Base-by-base conservation (phyloP, 2,888 invertebrate genomes). In the Erebia ligea region DNA sequence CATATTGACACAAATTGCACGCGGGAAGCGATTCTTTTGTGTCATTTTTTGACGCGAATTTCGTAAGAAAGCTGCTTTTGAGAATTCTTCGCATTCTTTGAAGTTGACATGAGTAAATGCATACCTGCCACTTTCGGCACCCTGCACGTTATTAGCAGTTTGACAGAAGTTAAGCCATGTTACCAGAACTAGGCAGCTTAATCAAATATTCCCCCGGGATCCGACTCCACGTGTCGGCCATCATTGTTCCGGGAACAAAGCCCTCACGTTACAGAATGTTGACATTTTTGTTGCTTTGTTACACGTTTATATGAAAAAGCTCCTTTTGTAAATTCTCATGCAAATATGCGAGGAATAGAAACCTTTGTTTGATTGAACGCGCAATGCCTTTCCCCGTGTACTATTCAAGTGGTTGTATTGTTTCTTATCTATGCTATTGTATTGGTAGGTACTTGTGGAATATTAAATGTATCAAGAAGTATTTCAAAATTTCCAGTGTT, bases 271-370 rank as follows among this genome's bases (percentile, higher is more conserved):
- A 82, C 82, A 84, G 48, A 19, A 62, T 88, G 89, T 89, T 87
- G 86, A 86, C 87, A 87, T 89, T 89, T 90, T 88, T 88, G 88
- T 88, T 84, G 86, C 85, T 81, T 84, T 81, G 84, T 85, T 83
- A 82, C 79, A 80, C 84, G 84, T 88, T 88, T 90, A 88, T 90
- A 82, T 82, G 82, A 77, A 82, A 85, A 84, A 79, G 79, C 82
- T 83, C 81, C 85, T 85, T 85, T 86, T 84, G 85, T 84, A 78
- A 79, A 77, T 77, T 76, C 78, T 78, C 79, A 81, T 82, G 81
- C 83, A 83, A 85, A 86, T 83, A 80, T 78, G 76, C 54, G 78
- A 48, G 48, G 25, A 62, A 19, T 48, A 48, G 48, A 73, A 75
- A 76, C 80, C 80, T 83, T 86, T 86, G 82, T 84, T 76, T 76